Conservation (phyloP, 2,888 invertebrate species). For the Drosophila emarginata region DNA sequence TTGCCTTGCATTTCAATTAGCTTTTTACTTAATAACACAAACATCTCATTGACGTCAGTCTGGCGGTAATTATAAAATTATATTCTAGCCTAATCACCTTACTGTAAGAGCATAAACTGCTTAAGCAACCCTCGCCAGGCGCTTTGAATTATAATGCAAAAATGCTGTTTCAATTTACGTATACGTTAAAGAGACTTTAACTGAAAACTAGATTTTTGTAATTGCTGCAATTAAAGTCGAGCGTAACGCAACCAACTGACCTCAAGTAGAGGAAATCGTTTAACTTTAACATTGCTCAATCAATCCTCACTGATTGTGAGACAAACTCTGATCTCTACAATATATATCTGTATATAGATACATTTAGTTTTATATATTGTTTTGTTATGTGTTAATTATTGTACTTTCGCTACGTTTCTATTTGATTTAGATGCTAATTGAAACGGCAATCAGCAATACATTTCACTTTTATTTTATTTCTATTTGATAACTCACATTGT, state of each 20-base stretch:
- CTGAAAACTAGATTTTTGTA: slow-evolving; percentile 45
- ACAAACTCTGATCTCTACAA: no score
- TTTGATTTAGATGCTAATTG: slow-evolving; percentile 64
- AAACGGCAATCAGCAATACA: slow-evolving; percentile 44
- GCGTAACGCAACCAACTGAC: slow-evolving; percentile 55
- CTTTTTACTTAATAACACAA: slow-evolving; percentile 18
- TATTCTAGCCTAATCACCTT: not conserved
- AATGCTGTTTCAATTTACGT: slow-evolving; percentile 58
- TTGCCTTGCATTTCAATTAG: slow-evolving; percentile 33
- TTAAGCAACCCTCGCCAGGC: slow-evolving; percentile 43
- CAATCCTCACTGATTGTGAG: slow-evolving; percentile 7
- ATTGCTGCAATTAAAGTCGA: slow-evolving; percentile 58
- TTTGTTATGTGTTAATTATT: slow-evolving; percentile 2
- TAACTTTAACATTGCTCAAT: slow-evolving; percentile 34
- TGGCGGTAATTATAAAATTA: slow-evolving; percentile 1
- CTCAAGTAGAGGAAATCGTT: slow-evolving; percentile 50
- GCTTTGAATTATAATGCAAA: slow-evolving; percentile 67
- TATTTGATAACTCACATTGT: slow-evolving; percentile 90
- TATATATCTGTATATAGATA: not conserved
- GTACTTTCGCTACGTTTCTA: slow-evolving; percentile 41
- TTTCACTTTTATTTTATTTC: slow-evolving; percentile 46
- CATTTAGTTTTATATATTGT: not conserved
- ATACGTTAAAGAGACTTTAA: slow-evolving; percentile 44
- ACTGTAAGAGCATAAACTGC: slow-evolving; percentile 13
- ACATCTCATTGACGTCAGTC: slow-evolving; percentile 44